phyloP scores from a whole-genome alignment of 2,888 invertebrate genomes.

The Ophioninae sp. region DNA sequence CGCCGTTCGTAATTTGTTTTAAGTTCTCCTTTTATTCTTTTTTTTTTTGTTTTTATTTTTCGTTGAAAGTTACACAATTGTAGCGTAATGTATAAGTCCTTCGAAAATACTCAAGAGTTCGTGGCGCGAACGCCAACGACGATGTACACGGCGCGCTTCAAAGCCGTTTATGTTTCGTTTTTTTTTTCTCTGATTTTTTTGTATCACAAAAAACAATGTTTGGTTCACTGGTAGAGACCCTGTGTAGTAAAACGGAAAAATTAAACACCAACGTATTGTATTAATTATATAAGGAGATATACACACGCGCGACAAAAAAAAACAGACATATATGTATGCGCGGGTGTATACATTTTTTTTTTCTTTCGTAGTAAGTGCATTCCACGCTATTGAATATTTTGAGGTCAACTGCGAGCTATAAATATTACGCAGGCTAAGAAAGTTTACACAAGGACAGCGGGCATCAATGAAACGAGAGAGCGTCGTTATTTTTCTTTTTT shows the following conservation, averaged over 20 bases:
- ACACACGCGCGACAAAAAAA: too few species aligned
- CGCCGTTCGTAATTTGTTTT: slow-evolving; percentile 28
- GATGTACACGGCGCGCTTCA: slow-evolving; percentile 39
- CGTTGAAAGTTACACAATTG: slow-evolving; percentile 29
- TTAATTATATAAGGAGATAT: slow-evolving; percentile 42
- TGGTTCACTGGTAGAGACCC: slow-evolving; percentile 49
- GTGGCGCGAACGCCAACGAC: slow-evolving; percentile 44
- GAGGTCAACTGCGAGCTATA: slow-evolving; percentile 62
- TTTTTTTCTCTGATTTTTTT: slow-evolving; percentile 18
- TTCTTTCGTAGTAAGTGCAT: slow-evolving; percentile 68
- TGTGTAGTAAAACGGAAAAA: slow-evolving; percentile 47
- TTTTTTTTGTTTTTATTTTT: slow-evolving; percentile 40
- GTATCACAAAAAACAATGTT: slow-evolving; percentile 21
- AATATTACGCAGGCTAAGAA: slow-evolving; percentile 59
- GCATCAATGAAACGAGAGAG: slow-evolving; percentile 45
- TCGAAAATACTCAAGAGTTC: slow-evolving; percentile 59
- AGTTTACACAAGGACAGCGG: slow-evolving; percentile 49
- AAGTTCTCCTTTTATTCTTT: slow-evolving; percentile 47
- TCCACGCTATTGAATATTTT: slow-evolving; percentile 66
- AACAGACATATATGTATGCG: not conserved
- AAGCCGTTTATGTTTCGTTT: slow-evolving; percentile 40
- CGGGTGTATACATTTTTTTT: slow-evolving; percentile 56
- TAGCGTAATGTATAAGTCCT: slow-evolving; percentile 43
- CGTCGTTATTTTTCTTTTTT: slow-evolving; percentile 8
- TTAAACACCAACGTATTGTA: slow-evolving; percentile 48